A percentile compares a stretch with the other conserved stretches of the same genome.
Evolutionary conservation across 1,140 invertebrate genomes (phyloP).

Genomic region (Dufourea novaeangliae): DNA sequence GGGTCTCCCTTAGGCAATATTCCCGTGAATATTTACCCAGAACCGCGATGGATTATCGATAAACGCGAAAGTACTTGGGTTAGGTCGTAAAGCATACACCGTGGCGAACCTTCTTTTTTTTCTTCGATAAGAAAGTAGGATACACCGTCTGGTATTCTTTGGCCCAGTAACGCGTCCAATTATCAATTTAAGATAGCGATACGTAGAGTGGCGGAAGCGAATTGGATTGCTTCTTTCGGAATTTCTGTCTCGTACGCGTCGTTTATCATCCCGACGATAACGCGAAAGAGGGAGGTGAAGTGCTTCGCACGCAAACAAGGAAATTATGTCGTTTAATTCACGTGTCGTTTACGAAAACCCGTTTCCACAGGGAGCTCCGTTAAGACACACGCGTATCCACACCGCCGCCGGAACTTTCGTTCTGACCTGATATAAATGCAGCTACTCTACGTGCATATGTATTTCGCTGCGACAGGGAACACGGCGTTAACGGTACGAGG

Average conservation of each 20-base stretch:
- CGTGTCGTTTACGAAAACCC: not conserved
- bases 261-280: not conserved
- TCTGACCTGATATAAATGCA: constrained; percentile 12
- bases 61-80: not conserved
- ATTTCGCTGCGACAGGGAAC: not conserved
- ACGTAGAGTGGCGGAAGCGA: not conserved
- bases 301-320: not conserved
- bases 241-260: constrained; percentile 1
- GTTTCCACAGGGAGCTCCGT: not conserved
- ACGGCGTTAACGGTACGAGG: constrained; percentile 44
- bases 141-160: not conserved
- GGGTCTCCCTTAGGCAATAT: too few species aligned
- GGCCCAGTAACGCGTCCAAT: not conserved
- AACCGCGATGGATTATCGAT: not conserved
- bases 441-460: too few species aligned
- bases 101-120: constrained; percentile 1
- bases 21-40: constrained; percentile 4
- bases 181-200: constrained; percentile 3
- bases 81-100: not conserved
- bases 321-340: not conserved
- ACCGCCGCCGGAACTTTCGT: constrained; percentile 45
- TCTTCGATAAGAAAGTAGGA: constrained; percentile 27
- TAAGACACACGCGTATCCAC: not conserved
- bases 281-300: not conserved
- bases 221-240: not conserved